A percentile compares a stretch with the other conserved stretches of the same genome.
Evolutionary conservation across 2,888 invertebrate species (phyloP).

Genomic region (Coremacera marginata): DNA sequence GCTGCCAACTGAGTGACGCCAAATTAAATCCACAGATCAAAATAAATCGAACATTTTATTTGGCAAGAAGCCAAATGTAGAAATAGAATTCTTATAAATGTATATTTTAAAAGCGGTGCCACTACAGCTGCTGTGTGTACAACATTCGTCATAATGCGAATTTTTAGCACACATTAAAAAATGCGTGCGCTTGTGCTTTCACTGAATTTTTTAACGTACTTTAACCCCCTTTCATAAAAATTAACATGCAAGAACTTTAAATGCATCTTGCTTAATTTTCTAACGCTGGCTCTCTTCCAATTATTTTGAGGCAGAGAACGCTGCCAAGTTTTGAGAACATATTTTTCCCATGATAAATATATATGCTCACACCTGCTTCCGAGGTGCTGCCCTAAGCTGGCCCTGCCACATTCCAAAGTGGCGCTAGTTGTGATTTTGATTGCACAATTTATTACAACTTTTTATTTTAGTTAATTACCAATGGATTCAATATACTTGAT

Average conservation of each 20-base stretch:
- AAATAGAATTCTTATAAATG: neutral
- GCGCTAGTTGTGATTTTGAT: too few relatives aligned
- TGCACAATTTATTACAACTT: too few relatives aligned
- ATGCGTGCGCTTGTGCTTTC: too few relatives aligned
- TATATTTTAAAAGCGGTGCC: neutral
- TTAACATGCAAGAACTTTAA: too few relatives aligned
- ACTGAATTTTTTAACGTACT: too few relatives aligned
- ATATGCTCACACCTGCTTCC: neutral
- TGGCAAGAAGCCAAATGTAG: neutral
- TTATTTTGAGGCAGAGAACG: neutral
- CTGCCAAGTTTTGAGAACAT: neutral
- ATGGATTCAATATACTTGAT: constrained; percentile 89
- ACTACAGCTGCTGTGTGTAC: neutral
- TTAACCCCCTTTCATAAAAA: too few relatives aligned
- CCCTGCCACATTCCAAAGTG: too few relatives aligned
- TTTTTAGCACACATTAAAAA: too few relatives aligned
- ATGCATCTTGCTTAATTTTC: too few relatives aligned
- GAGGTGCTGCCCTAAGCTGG: too few relatives aligned
- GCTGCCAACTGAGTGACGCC: neutral
- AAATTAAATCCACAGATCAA: neutral
- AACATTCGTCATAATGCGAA: too few relatives aligned
- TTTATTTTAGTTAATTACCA: constrained; percentile 83
- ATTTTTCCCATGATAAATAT: neutral
- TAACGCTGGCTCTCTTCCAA: too few relatives aligned
- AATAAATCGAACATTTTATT: neutral